These are phyloP conservation scores for Reinhardtius hippoglossoides DNA, from an alignment of 2,113 vertebrate species.

Conservation along the genomic window DNA sequence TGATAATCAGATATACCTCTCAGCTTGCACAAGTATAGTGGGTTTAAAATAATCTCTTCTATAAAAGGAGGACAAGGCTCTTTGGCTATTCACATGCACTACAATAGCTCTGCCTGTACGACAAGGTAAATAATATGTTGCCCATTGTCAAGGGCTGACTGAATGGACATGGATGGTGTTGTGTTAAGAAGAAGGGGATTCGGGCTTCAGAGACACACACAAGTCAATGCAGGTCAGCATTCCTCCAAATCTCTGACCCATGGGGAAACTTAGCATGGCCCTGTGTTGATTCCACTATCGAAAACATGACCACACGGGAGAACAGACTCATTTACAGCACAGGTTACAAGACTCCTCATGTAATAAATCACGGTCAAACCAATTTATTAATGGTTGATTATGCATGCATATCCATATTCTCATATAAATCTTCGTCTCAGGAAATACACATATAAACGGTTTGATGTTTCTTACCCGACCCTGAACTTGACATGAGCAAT, in stretches of 20 bases:
- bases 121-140: constrained; percentile 81
- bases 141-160: constrained; percentile 72
- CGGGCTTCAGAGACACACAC: constrained; percentile 58
- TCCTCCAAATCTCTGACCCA: constrained; percentile 70
- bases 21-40: constrained; percentile 65
- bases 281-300: constrained; percentile 37
- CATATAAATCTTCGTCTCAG: not conserved
- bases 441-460: not conserved
- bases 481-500: too few relatives aligned
- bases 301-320: constrained; percentile 24
- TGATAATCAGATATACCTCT: constrained; percentile 78
- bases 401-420: not conserved
- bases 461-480: too few relatives aligned
- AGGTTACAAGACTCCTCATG: not conserved
- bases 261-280: constrained; percentile 51
- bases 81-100: constrained; percentile 67
- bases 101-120: constrained; percentile 77
- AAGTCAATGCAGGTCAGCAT: constrained; percentile 62
- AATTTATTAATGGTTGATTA: not conserved
- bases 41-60: constrained; percentile 69
- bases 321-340: constrained; percentile 26
- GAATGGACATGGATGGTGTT: constrained; percentile 69
- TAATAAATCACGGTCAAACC: too few relatives aligned
- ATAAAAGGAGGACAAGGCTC: constrained; percentile 64
- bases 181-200: constrained; percentile 48